Conservation (phyloP, 30 jellyfish, hydroid and myxozoan genomes). For the Cassiopea andromeda region DNA sequence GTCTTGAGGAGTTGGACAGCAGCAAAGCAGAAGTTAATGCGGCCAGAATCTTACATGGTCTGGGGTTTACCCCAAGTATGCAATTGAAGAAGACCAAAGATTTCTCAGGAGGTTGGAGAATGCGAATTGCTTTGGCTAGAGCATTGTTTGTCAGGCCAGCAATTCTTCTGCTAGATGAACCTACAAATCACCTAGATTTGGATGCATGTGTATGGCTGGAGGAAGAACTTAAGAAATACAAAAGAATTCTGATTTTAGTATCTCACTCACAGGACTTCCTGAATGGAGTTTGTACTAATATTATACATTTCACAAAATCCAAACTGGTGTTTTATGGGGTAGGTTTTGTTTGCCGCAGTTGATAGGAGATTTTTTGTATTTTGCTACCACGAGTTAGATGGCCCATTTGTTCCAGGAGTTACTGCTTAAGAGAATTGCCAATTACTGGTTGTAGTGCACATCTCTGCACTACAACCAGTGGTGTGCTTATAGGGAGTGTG, state of each 20-base stretch:
- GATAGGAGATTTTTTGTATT: too few relatives aligned
- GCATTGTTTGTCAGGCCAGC: conserved; percentile 95
- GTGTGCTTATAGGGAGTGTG: too few relatives aligned
- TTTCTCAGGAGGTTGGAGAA: conserved; percentile 98
- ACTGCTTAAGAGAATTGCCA: too few relatives aligned
- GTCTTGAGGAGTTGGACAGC: conserved; percentile 94
- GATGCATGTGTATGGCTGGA: conserved; percentile 99
- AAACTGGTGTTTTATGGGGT: conserved; percentile 79
- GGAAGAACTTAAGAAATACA: conserved; percentile 87
- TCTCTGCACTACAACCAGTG: too few relatives aligned
- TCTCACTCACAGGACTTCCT: conserved; percentile 97
- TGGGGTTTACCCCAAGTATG: conserved; percentile 95
- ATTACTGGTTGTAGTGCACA: too few relatives aligned
- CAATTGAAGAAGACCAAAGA: conserved; percentile 87
- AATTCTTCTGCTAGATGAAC: conserved; percentile 90
- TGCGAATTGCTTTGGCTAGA: conserved; percentile 95
- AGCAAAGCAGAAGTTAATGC: conserved; percentile 94
- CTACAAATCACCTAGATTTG: conserved; percentile 92
- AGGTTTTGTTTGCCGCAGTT: background rate
- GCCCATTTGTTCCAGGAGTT: too few relatives aligned
- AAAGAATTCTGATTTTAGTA: conserved; percentile 84
- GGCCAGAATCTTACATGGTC: conserved; percentile 90
- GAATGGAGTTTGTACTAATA: conserved; percentile 96
- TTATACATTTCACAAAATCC: conserved; percentile 68
- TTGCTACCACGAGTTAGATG: too few relatives aligned